Percentiles rank a stretch among this genome's conserved stretches.
Evolutionary conservation across 2,888 invertebrate species (phyloP).

Genomic region (Heteropelma amictum): DNA sequence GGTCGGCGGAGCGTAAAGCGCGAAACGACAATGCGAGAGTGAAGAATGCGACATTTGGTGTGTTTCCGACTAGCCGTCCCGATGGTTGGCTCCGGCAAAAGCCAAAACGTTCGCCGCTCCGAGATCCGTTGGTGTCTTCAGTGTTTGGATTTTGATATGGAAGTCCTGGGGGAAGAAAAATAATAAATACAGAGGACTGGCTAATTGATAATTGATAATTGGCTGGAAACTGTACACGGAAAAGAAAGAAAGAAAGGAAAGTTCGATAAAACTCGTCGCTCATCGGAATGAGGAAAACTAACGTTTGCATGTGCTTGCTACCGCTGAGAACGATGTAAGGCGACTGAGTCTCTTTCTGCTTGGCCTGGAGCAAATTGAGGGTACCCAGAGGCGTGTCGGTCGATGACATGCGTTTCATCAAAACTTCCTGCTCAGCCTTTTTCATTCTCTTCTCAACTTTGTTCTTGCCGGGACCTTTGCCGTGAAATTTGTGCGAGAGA

Average conservation of each 20-base stretch:
- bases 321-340: constrained; percentile 96
- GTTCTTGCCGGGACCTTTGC: constrained; percentile 99
- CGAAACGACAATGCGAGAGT: too few species aligned
- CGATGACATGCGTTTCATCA: constrained; percentile 98
- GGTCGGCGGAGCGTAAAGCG: too few species aligned
- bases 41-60: too few species aligned
- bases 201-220: neutral
- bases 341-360: constrained; percentile 96
- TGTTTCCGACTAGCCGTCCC: too few species aligned
- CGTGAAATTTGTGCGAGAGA: constrained; percentile 98
- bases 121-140: constrained; percentile 48
- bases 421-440: constrained; percentile 95
- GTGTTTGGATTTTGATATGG: constrained; percentile 77
- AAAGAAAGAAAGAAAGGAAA: constrained; percentile 5
- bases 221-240: neutral
- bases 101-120: neutral
- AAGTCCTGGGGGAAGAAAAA: constrained; percentile 72
- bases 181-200: too few species aligned
- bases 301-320: constrained; percentile 84
- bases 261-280: neutral
- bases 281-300: constrained; percentile 57
- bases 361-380: constrained; percentile 94
- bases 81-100: too few species aligned
- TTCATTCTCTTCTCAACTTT: constrained; percentile 98
- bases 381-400: constrained; percentile 98